Percentiles rank a stretch among this genome's conserved stretches.
These are phyloP conservation scores for Mallateleia sp. DNA, from an alignment of 2,888 invertebrate genomes.

Conservation along the genomic window DNA sequence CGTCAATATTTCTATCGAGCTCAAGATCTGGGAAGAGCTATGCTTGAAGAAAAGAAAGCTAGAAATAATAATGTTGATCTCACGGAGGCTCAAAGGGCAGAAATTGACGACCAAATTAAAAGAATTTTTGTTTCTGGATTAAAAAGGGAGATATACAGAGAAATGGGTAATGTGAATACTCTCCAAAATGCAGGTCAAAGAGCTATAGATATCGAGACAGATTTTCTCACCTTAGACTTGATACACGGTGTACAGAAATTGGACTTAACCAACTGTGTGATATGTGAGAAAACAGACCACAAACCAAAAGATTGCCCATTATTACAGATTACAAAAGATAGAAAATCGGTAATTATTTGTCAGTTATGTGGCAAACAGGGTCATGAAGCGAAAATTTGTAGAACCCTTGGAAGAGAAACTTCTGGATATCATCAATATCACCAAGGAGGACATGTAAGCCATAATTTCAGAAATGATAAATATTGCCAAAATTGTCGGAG, in stretches of 20 bases:
- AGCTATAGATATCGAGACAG: too few species aligned
- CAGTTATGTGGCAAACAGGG: conserved; percentile 20
- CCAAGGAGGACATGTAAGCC: not conserved
- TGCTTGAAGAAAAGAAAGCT: not conserved
- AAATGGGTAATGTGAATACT: too few species aligned
- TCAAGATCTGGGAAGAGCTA: not conserved
- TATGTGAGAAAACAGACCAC: conserved; percentile 20
- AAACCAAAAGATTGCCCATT: conserved; percentile 21
- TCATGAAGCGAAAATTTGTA: conserved; percentile 5
- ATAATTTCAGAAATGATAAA: not conserved
- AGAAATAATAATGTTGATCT: not conserved
- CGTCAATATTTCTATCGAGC: conserved; percentile 2
- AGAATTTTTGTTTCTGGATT: too few species aligned
- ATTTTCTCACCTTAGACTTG: too few species aligned
- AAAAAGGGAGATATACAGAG: too few species aligned
- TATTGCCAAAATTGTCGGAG: not conserved
- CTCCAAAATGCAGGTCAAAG: not conserved
- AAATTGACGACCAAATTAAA: not conserved
- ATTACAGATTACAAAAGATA: not conserved
- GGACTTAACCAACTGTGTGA: not conserved
- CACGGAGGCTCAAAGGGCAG: not conserved
- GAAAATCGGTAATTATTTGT: not conserved
- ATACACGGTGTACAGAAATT: too few species aligned
- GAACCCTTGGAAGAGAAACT: not conserved
- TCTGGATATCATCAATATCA: too few species aligned